phyloP scores from a whole-genome alignment of 2,888 invertebrate species.

The Pimpla rufipes region DNA sequence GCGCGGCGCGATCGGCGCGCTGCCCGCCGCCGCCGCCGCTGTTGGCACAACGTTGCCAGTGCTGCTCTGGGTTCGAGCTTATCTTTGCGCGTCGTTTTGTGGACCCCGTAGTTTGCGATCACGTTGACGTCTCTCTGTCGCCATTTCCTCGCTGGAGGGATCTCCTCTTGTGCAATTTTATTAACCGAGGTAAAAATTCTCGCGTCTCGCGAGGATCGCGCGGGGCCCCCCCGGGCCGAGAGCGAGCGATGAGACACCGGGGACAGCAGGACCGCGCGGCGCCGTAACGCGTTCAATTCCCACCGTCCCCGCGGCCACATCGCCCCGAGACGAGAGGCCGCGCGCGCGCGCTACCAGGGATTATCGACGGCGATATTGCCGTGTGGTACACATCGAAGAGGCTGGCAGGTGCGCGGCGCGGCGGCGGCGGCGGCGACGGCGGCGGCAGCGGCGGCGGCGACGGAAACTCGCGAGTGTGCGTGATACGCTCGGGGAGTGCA shows the following conservation, averaged over 20 bases:
- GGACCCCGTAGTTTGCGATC: conserved; percentile 91
- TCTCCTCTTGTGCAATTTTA: conserved; percentile 66
- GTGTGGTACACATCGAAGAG: conserved; percentile 6
- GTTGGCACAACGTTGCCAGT: conserved; percentile 53
- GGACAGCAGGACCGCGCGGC: no score
- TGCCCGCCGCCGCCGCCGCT: conserved; percentile 42
- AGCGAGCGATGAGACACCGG: no score
- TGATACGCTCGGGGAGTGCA: conserved; percentile 27
- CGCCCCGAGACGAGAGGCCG: background rate
- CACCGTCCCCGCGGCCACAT: background rate
- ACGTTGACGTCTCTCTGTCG: conserved; percentile 86
- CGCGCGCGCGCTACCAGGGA: background rate
- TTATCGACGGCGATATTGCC: conserved; percentile 17
- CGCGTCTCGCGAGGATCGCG: no score
- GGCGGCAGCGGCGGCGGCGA: background rate
- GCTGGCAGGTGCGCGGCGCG: conserved; percentile 41
- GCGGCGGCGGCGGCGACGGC: no score
- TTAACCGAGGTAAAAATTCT: conserved; percentile 60
- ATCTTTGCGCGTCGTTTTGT: conserved; percentile 93
- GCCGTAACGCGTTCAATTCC: no score
- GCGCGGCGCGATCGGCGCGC: conserved; percentile 67
- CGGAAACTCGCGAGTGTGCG: conserved; percentile 55
- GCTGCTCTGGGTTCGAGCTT: conserved; percentile 86
- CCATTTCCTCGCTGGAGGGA: conserved; percentile 87
- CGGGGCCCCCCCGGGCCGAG: no score